Base-by-base conservation (phyloP, 2,888 invertebrate genomes). In the Lobophora halterata region DNA sequence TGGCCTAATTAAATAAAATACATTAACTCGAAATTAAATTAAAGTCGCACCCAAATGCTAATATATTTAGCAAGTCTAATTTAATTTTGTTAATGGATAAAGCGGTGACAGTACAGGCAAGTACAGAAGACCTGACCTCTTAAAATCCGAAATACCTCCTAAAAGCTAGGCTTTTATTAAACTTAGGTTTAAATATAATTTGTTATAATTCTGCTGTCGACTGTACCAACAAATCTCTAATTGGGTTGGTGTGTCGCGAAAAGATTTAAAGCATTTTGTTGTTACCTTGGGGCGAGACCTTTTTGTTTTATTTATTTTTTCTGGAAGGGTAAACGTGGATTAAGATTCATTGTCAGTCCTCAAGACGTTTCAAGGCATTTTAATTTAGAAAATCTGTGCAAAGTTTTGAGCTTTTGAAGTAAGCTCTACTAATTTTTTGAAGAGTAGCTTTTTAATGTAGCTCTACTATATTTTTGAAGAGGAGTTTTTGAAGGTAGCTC, bases 81-180 rank as follows among this genome's bases (percentile, higher is more conserved):
- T 72, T 69, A 71, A 79, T 79, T 77, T 66, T 23, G 61, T 37
- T 75, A 77, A 79, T 78, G 71, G 70, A 72, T 60, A 52, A 55
- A 63, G 46, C 55, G 63, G 37, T 48, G 43, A 50, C 41, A 32
- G 36, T 36, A 46, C 26, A 19, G 23, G 13, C 31, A 25, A 13
- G 9, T 11, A 16, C 36, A 28, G 32, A 28, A 42, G 23, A 12
- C 20, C n/a, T n/a, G n/a, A n/a, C n/a, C n/a, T n/a, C n/a, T n/a
- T n/a, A n/a, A n/a, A n/a, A n/a, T n/a, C n/a, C n/a, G n/a, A n/a
- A n/a, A n/a, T n/a, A n/a, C n/a, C n/a, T n/a, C n/a, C n/a, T 26
- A 10, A 25, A 30, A 30, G 25, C 14, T 14, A 5, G 6, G 5
- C 8, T 25, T 23, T 6, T 10, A 1, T 8, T 9, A 7, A 2